Percentiles rank a stretch among this genome's conserved stretches.
phyloP scores from a whole-genome alignment of 1,140 invertebrate genomes.

The Steinernema feltiae region DNA sequence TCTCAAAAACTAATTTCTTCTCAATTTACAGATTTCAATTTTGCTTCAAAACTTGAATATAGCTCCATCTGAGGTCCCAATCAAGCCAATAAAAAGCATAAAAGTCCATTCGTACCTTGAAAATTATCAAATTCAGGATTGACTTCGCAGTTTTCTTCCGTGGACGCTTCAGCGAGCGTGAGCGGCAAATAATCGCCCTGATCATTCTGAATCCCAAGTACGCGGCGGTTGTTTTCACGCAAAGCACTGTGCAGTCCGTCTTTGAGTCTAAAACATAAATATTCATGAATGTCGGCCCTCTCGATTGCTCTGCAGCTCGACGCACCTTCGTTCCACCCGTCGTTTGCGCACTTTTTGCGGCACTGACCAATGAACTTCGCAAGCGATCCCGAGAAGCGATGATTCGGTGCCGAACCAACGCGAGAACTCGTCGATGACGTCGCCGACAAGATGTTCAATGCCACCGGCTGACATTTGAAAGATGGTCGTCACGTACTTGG shows the following conservation, averaged over 20 bases:
- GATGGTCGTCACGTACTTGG: conserved; percentile 48
- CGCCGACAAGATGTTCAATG: conserved; percentile 36
- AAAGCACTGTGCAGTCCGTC: conserved; percentile 41
- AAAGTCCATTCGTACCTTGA: neutral
- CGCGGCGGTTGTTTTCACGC: conserved; percentile 43
- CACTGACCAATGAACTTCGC: conserved; percentile 52
- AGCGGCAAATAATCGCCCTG: neutral
- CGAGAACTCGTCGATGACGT: conserved; percentile 41
- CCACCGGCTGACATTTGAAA: conserved; percentile 44
- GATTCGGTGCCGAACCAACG: conserved; percentile 43
- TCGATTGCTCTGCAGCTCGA: conserved; percentile 16
- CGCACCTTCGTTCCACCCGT: conserved; percentile 42
- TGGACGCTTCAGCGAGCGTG: neutral
- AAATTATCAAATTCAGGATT: neutral
- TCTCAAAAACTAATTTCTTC: no score
- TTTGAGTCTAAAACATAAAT: conserved; percentile 38
- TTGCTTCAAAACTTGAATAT: no score
- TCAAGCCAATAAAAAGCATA: no score
- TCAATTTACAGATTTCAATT: no score
- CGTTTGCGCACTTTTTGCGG: conserved; percentile 41
- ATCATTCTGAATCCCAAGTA: conserved; percentile 23
- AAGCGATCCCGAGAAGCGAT: conserved; percentile 41
- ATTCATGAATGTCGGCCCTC: no score
- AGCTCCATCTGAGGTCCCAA: no score
- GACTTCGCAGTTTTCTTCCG: neutral